phyloP scores from a whole-genome alignment of 2,888 invertebrate genomes.

The Epirrhoe alternata region DNA sequence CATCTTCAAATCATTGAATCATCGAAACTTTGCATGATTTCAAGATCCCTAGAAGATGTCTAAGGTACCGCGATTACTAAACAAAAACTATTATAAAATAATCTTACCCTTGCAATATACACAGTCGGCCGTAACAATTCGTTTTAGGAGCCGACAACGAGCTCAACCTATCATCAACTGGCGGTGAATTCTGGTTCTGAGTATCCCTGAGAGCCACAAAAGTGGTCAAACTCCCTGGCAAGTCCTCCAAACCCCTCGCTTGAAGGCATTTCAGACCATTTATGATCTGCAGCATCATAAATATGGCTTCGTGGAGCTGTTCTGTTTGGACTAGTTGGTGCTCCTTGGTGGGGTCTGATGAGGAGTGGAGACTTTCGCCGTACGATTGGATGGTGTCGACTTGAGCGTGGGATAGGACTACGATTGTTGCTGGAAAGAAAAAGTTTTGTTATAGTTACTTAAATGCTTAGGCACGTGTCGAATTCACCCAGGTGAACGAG shows the following conservation, averaged over 20 bases:
- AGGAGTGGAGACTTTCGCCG: slow-evolving; percentile 85
- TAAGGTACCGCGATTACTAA: too few species aligned
- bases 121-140: slow-evolving; percentile 86
- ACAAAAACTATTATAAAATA: not conserved
- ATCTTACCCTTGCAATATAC: slow-evolving; percentile 90
- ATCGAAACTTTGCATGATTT: too few species aligned
- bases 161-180: slow-evolving; percentile 74
- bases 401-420: slow-evolving; percentile 90
- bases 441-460: slow-evolving; percentile 1
- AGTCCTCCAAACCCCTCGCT: slow-evolving; percentile 92
- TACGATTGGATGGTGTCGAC: slow-evolving; percentile 90
- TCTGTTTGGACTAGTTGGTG: slow-evolving; percentile 77
- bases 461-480: too few species aligned
- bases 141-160: slow-evolving; percentile 81
- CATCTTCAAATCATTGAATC: too few species aligned
- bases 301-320: slow-evolving; percentile 88
- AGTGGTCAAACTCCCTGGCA: slow-evolving; percentile 88
- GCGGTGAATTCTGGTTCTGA: slow-evolving; percentile 65
- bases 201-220: slow-evolving; percentile 89
- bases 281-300: slow-evolving; percentile 92
- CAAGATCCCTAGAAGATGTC: too few species aligned
- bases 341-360: slow-evolving; percentile 70
- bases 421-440: slow-evolving; percentile 89
- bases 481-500: too few species aligned
- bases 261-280: slow-evolving; percentile 93